Base-by-base conservation (phyloP, 2,888 invertebrate genomes). In the Oxytorus armatus region DNA sequence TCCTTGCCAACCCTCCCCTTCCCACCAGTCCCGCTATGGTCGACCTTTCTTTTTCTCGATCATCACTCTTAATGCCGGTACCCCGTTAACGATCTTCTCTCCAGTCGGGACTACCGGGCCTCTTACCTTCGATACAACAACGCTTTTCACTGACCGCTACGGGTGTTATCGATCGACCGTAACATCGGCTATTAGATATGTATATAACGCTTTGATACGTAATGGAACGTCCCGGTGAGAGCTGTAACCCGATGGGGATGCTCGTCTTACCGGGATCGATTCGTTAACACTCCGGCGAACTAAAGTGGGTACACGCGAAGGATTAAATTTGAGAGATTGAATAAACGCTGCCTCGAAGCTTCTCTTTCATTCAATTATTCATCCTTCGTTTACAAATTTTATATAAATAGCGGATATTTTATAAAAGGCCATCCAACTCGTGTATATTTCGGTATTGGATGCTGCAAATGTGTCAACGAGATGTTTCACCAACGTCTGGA, bases 31-130 rank as follows among this genome's bases (percentile, higher is more conserved):
- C 47, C 73, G 84, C 83, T 85, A 74, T 74, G 85, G 21, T 59
- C 61, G 51, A 44, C 72, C 65, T 69, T 23, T 68, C 29, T 42
- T 49, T 53, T 76, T 44, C 55, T 66, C 61, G 61, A 73, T 80
- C 80, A 80, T 80, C 80, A 73, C 77, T 80, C 80, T 80, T 80
- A 80, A 80, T 70, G 73, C 77, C 16, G 47, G 76, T 76, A 57
- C 44, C 63, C 63, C 68, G 44, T 39, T 10, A 42, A 69, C 76
- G 33, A 63, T 73, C 59, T 63, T 66, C 61, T 55, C 36, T 53
- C 25, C 29, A 23, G n/a, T 51, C 47, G 16, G 2, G 70, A 42
- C 57, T 21, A 55, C 44, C 70, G 10, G 59, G n/a, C 61, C 63
- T 73, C 73, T 63, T 63, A 63, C 51, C 75, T 57, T 59, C 66